phyloP scores from a whole-genome alignment of 2,797 vertebrate genomes.

The Buceros bicornis region DNA sequence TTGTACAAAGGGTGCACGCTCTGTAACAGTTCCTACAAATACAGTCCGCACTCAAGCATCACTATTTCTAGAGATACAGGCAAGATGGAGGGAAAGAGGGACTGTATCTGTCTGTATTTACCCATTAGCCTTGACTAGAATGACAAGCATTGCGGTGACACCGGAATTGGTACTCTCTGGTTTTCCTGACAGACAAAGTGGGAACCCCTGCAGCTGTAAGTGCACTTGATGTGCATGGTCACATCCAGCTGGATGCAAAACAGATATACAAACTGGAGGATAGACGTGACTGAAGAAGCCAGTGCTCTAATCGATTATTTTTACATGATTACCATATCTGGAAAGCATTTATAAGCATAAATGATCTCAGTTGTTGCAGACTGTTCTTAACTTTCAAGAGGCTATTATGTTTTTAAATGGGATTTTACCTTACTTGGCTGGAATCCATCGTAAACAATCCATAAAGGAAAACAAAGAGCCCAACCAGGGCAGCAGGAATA shows the following conservation, averaged over 20 bases:
- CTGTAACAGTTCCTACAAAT: neutral
- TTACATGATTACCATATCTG: neutral
- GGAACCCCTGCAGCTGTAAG: neutral
- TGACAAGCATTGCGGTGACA: neutral
- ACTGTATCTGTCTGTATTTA: neutral
- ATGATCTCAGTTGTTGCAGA: neutral
- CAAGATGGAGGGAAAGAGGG: neutral
- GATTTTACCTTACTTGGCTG: slow-evolving; percentile 95
- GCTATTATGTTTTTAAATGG: neutral
- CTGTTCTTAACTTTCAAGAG: neutral
- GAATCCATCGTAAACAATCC: slow-evolving; percentile 98
- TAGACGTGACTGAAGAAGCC: neutral
- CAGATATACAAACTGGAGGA: neutral
- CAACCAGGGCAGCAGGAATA: slow-evolving; percentile 95
- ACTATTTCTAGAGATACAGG: neutral
- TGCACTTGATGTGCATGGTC: neutral
- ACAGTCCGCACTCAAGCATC: neutral
- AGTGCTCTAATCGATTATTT: neutral
- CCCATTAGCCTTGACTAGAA: neutral
- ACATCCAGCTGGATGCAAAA: neutral
- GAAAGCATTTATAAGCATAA: neutral
- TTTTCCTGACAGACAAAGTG: neutral
- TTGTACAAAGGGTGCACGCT: neutral
- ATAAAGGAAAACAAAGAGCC: slow-evolving; percentile 97
- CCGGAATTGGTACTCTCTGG: neutral